A percentile compares a stretch with the other conserved stretches of the same genome.
phyloP scores from a whole-genome alignment of 2,797 vertebrate species.

The Gallinago stenura region DNA sequence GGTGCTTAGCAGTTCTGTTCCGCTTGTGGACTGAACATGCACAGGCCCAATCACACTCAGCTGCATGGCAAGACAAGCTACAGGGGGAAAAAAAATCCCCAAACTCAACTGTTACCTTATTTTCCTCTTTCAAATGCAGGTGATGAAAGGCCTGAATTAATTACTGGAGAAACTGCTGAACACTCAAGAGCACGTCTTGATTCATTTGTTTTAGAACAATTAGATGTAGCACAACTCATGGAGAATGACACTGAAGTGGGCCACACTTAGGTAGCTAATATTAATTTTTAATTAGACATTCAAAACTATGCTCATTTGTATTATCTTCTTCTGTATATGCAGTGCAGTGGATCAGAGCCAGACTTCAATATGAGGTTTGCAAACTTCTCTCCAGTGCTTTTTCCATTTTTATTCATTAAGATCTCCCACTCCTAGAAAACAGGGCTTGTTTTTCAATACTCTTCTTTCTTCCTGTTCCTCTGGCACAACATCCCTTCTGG shows the following conservation, averaged over 20 bases:
- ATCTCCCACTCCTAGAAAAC: background rate
- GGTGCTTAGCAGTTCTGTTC: constrained; percentile 24
- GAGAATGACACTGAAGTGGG: background rate
- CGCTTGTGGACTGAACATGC: background rate
- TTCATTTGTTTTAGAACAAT: background rate
- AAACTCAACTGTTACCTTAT: background rate
- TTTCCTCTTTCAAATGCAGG: background rate
- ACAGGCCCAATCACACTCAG: background rate
- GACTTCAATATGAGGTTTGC: background rate
- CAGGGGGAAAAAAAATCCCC: background rate
- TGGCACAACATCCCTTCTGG: background rate
- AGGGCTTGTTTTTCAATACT: background rate
- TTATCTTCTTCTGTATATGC: background rate
- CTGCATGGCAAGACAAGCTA: background rate
- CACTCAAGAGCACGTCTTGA: background rate
- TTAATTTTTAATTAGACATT: background rate
- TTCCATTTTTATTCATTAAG: background rate
- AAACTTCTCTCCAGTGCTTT: background rate
- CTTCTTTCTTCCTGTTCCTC: background rate
- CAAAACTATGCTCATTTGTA: background rate
- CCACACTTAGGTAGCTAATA: background rate
- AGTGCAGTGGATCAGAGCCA: background rate
- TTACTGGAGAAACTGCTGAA: background rate
- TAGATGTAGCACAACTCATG: background rate
- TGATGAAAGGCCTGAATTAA: background rate